These are phyloP conservation scores for Drosophila leonis DNA, from an alignment of 2,888 invertebrate genomes.

Conservation along the genomic window DNA sequence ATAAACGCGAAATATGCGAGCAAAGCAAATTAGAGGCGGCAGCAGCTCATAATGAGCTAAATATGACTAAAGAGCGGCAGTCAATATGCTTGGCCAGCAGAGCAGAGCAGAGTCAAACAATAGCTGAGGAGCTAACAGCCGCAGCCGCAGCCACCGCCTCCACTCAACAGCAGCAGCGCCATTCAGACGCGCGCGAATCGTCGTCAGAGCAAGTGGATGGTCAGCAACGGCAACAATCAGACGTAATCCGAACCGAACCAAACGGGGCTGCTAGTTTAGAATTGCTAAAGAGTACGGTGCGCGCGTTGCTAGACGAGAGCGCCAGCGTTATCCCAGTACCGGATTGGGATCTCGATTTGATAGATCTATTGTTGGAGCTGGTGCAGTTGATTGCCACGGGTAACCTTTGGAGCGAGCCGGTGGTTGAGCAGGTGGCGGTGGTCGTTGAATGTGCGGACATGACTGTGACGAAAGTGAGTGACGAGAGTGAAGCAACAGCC, in stretches of 20 bases:
- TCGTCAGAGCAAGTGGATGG: constrained; percentile 80
- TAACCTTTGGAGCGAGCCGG: constrained; percentile 59
- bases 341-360: constrained; percentile 53
- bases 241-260: constrained; percentile 44
- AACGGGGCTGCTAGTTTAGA: constrained; percentile 56
- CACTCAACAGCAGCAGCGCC: constrained; percentile 17
- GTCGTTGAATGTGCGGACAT: constrained; percentile 63
- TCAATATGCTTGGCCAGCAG: constrained; percentile 67
- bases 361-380: constrained; percentile 61
- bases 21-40: constrained; percentile 69
- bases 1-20: constrained; percentile 74
- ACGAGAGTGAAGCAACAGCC: constrained; percentile 65
- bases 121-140: constrained; percentile 41
- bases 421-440: constrained; percentile 35
- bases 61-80: constrained; percentile 75
- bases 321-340: constrained; percentile 18
- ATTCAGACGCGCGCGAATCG: constrained; percentile 83
- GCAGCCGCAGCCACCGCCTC: constrained; percentile 2
- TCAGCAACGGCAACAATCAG: constrained; percentile 49
- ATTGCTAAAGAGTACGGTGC: constrained; percentile 61
- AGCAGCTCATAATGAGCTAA: constrained; percentile 68
- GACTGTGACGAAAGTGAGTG: constrained; percentile 73
- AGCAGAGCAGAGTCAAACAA: constrained; percentile 59
- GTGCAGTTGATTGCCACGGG: constrained; percentile 67
- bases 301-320: constrained; percentile 51